A percentile compares a stretch with the other conserved stretches of the same genome.
phyloP scores from a whole-genome alignment of 2,797 vertebrate genomes.

The Megalops cyprinoides region DNA sequence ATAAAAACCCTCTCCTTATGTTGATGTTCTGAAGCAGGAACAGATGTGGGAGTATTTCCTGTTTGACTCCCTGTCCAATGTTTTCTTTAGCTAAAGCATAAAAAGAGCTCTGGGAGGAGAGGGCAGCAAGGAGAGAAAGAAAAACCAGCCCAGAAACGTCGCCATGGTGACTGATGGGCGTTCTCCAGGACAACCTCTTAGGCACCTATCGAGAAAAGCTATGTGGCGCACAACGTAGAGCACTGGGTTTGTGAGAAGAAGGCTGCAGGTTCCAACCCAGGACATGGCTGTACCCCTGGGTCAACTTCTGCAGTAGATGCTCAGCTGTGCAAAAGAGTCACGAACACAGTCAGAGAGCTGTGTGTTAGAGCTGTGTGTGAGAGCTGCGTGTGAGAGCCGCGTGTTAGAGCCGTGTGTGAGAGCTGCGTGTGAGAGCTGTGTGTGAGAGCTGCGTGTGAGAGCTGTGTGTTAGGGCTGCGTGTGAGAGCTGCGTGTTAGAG shows the following conservation, averaged over 20 bases:
- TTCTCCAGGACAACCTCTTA: too few species aligned
- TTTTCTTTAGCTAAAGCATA: slow-evolving; percentile 70
- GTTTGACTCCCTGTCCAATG: slow-evolving; percentile 65
- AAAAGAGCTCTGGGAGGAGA: slow-evolving; percentile 14
- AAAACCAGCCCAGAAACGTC: too few species aligned
- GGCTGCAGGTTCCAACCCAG: too few species aligned
- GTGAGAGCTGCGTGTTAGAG: background rate
- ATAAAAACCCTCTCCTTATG: slow-evolving; percentile 57
- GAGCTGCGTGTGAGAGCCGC: too few species aligned
- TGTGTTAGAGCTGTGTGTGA: background rate
- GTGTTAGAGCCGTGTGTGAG: slow-evolving; percentile 1
- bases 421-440: background rate
- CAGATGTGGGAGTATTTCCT: slow-evolving; percentile 81
- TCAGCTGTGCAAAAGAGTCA: too few species aligned
- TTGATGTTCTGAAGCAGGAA: slow-evolving; percentile 74
- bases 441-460: background rate
- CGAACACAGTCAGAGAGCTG: too few species aligned
- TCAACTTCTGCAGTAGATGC: too few species aligned
- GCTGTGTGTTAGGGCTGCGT: background rate
- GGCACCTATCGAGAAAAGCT: too few species aligned
- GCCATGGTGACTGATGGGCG: too few species aligned
- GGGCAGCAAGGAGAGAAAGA: background rate
- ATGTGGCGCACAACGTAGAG: too few species aligned
- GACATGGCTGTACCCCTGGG: too few species aligned
- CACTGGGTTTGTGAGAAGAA: too few species aligned